phyloP scores from a whole-genome alignment of 2,113 vertebrate genomes.

The Peromyscus leucopus region DNA sequence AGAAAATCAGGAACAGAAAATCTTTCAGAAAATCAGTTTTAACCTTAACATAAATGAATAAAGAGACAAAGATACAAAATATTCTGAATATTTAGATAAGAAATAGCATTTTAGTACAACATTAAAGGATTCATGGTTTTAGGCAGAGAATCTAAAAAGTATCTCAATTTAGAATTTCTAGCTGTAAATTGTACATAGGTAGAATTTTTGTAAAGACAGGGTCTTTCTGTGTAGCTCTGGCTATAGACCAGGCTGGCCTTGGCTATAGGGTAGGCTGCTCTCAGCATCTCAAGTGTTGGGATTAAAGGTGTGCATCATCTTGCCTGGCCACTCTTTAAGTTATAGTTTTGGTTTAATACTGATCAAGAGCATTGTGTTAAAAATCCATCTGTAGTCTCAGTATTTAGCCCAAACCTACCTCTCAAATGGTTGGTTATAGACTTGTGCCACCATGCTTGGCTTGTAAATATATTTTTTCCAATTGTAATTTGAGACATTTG shows the following conservation, averaged over 20 bases:
- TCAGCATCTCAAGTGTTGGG: neutral
- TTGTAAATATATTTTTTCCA: neutral
- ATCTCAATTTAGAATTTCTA: constrained; percentile 23
- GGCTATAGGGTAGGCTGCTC: neutral
- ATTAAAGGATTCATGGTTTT: constrained; percentile 32
- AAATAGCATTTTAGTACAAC: constrained; percentile 12
- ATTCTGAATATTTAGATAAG: neutral
- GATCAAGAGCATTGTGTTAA: constrained; percentile 22
- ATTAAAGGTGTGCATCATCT: neutral
- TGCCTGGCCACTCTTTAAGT: neutral
- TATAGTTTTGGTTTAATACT: constrained; percentile 1
- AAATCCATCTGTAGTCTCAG: neutral
- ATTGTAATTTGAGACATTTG: neutral
- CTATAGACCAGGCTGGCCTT: neutral
- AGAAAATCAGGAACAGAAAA: constrained; percentile 39
- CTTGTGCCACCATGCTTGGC: neutral
- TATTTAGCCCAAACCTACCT: neutral
- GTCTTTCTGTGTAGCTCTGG: neutral
- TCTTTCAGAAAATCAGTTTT: constrained; percentile 27
- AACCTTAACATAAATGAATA: neutral
- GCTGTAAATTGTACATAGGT: neutral
- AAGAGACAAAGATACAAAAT: neutral
- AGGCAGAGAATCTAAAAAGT: constrained; percentile 33
- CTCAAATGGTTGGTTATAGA: neutral
- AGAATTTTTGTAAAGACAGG: neutral